Evolutionary conservation across 2,888 invertebrate species (phyloP).

Genomic region (Maniola hyperantus): DNA sequence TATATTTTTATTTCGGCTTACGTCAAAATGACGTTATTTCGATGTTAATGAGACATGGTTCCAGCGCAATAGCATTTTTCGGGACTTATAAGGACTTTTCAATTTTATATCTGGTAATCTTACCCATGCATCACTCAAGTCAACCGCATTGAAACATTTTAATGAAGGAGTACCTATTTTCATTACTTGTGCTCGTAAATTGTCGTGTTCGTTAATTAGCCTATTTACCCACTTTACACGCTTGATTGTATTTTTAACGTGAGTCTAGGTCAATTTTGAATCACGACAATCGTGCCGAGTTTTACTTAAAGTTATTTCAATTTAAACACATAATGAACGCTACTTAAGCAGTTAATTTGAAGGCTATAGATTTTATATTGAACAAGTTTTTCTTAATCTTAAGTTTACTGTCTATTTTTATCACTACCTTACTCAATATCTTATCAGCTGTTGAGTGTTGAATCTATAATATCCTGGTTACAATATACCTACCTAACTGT

Average conservation of each 20-base stretch:
- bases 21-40: too few relatives aligned
- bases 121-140: slow-evolving; percentile 1
- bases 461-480: too few relatives aligned
- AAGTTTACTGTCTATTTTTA: background rate
- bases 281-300: slow-evolving; percentile 9
- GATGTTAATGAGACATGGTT: too few relatives aligned
- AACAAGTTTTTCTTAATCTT: background rate
- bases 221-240: slow-evolving; percentile 27
- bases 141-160: slow-evolving; percentile 17
- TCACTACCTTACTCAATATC: background rate
- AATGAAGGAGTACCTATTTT: slow-evolving; percentile 20
- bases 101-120: background rate
- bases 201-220: slow-evolving; percentile 20
- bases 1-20: too few relatives aligned
- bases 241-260: slow-evolving; percentile 18
- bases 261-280: slow-evolving; percentile 22
- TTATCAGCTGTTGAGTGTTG: background rate
- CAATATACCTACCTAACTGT: too few relatives aligned
- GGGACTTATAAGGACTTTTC: background rate
- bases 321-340: background rate
- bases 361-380: background rate
- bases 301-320: slow-evolving; percentile 2
- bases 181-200: slow-evolving; percentile 8
- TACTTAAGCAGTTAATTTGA: slow-evolving; percentile 5
- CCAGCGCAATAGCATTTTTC: too few relatives aligned